Conservation (phyloP, 2,888 invertebrate species). For the Ischnus inquisitorius region DNA sequence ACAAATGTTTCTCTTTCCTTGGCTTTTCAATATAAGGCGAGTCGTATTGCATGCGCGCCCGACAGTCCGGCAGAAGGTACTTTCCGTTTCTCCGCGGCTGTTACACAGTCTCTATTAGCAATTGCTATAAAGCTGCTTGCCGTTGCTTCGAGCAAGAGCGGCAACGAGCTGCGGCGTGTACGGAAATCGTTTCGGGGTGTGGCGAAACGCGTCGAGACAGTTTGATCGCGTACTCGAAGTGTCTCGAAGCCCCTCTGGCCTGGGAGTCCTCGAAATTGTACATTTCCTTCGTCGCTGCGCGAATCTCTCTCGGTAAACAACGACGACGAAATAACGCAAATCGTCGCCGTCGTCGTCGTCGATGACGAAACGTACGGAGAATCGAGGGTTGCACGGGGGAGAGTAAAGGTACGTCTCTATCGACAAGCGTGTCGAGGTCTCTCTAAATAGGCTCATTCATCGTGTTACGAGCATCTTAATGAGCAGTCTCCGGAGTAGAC, state of each 20-base stretch:
- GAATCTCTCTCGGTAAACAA: slow-evolving; percentile 13
- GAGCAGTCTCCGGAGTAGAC: slow-evolving; percentile 62
- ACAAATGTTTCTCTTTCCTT: neutral
- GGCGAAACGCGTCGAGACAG: slow-evolving; percentile 66
- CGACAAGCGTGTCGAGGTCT: slow-evolving; percentile 42
- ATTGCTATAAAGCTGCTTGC: neutral
- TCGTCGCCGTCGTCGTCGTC: slow-evolving; percentile 13
- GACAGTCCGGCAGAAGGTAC: slow-evolving; percentile 54
- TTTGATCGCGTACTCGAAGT: slow-evolving; percentile 55
- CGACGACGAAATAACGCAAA: slow-evolving; percentile 31
- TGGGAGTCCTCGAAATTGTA: slow-evolving; percentile 29
- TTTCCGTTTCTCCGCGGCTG: slow-evolving; percentile 71
- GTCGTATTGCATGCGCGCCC: slow-evolving; percentile 35
- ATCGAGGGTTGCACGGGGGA: neutral
- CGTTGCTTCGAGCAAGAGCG: slow-evolving; percentile 50
- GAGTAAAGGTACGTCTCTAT: neutral
- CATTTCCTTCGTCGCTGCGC: neutral
- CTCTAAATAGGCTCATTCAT: slow-evolving; percentile 38
- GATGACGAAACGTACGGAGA: neutral
- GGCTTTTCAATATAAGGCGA: slow-evolving; percentile 24
- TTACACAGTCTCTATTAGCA: neutral
- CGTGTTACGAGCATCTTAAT: slow-evolving; percentile 62
- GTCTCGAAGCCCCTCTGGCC: neutral
- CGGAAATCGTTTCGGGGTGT: slow-evolving; percentile 72
- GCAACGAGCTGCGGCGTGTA: slow-evolving; percentile 58